A percentile compares a stretch with the other conserved stretches of the same genome.
These are phyloP conservation scores for Oligia fasciuncula DNA, from an alignment of 2,888 invertebrate species.

Conservation along the genomic window DNA sequence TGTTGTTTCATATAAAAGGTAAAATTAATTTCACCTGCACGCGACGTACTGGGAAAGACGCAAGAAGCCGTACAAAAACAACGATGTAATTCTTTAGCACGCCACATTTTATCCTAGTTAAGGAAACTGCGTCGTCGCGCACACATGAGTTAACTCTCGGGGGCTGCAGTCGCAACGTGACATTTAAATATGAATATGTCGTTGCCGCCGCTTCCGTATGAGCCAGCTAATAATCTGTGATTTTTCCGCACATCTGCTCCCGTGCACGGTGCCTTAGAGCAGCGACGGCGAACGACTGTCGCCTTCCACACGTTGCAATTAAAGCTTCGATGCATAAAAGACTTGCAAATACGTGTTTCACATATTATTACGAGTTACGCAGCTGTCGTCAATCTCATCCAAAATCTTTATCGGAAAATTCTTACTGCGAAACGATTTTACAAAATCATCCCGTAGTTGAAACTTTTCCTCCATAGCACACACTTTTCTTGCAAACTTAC, in stretches of 20 bases:
- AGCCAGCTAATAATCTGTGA: constrained; percentile 85
- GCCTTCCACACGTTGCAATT: constrained; percentile 68
- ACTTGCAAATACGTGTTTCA: constrained; percentile 55
- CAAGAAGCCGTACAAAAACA: constrained; percentile 62
- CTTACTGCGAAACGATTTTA: constrained; percentile 62
- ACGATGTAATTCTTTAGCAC: constrained; percentile 61
- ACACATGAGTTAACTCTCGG: constrained; percentile 78
- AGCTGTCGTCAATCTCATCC: constrained; percentile 29
- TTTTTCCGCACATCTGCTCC: constrained; percentile 87
- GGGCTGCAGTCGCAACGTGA: constrained; percentile 78
- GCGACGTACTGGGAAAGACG: constrained; percentile 41
- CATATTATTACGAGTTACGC: constrained; percentile 36
- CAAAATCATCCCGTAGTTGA: constrained; percentile 58
- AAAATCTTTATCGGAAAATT: constrained; percentile 42
- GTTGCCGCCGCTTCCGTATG: constrained; percentile 73
- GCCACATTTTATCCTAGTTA: constrained; percentile 68
- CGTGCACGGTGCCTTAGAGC: constrained; percentile 60
- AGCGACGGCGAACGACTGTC: constrained; percentile 58
- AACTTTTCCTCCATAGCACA: constrained; percentile 71
- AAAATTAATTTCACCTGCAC: constrained; percentile 59
- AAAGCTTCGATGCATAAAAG: constrained; percentile 66
- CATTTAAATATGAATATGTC: constrained; percentile 89
- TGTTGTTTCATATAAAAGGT: constrained; percentile 57
- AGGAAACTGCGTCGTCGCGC: constrained; percentile 62
- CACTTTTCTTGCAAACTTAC: constrained; percentile 79